Base-by-base conservation (phyloP, 2,888 invertebrate species). In the Drosophila atripex region DNA sequence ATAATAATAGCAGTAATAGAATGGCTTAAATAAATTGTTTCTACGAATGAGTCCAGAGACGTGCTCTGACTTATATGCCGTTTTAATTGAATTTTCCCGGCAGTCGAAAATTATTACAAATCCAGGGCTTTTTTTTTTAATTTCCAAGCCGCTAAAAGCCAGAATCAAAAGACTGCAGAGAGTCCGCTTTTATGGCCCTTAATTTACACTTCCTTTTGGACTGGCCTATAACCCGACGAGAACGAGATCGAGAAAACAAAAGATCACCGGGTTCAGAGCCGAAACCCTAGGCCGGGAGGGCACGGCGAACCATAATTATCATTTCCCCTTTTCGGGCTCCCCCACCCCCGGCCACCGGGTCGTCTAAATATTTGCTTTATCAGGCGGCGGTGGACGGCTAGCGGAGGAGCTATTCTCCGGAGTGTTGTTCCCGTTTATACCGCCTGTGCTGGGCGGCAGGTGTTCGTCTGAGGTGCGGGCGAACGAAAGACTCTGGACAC, bases 121-220 rank as follows among this genome's bases (percentile, higher is more conserved):
- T 66, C 28, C 23, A 14, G 43, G 51, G 18, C 18, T 18, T 18
- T 18, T 25, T 12, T 28, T 28, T 63, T 71, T 71, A 74, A 77
- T 86, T 84, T 88, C 84, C 77, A 70, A 71, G 88, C 78, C 75
- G 85, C 78, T 88, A 88, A 84, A 78, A 88, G 80, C 78, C 78
- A 86, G 78, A 84, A 72, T 60, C 86, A 85, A 30, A 57, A 76
- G 39, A 58, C 32, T 45, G 12, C 58, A 47, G 41, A 38, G 49
- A 61, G 38, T 39, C 28, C 18, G 45, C 57, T 82, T 84, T 85
- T 85, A 85, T 85, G 78, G 73, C 78, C 82, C 71, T 77, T 75
- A 88, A 85, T 85, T 85, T 85, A 85, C 84, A 88, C 84, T 85
- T 88, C 88, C 84, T 80, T 77, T 65, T 71, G 64, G 65, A 59